Evolutionary conservation across 2,888 invertebrate genomes (phyloP).

Genomic region (Hartigia nigra): DNA sequence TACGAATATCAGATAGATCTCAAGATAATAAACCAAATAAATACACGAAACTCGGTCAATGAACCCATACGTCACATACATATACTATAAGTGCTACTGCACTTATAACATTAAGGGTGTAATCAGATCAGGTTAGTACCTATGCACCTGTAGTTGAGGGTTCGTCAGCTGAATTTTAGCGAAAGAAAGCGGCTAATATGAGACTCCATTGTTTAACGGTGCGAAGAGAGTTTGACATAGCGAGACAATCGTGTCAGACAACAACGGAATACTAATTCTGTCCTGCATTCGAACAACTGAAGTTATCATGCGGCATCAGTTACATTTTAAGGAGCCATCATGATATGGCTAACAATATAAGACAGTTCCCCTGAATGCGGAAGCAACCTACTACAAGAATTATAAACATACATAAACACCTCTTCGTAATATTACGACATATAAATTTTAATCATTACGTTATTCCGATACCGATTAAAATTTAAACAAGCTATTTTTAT

Average conservation of each 20-base stretch:
- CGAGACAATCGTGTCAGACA: not conserved
- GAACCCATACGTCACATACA: not conserved
- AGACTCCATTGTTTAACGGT: not conserved
- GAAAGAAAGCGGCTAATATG: not conserved
- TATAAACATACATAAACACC: not conserved
- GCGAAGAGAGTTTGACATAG: not conserved
- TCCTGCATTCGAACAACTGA: slow-evolving; percentile 9
- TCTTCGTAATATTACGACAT: not conserved
- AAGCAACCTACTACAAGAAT: not conserved
- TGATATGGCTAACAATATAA: not conserved
- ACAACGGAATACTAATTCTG: slow-evolving; percentile 20
- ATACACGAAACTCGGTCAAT: too few species aligned
- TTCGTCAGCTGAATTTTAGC: not conserved
- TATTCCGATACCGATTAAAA: not conserved
- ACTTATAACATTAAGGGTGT: too few species aligned
- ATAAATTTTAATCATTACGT: not conserved
- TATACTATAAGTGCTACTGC: not conserved
- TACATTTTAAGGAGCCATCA: not conserved
- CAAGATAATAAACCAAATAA: too few species aligned
- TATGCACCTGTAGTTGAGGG: not conserved
- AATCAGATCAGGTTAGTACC: not conserved
- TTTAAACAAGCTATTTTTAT: not conserved
- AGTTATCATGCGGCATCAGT: not conserved
- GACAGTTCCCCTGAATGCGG: not conserved
- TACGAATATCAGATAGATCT: not conserved